These are phyloP conservation scores for Morpho achilles DNA, from an alignment of 2,888 invertebrate species.

Conservation along the genomic window DNA sequence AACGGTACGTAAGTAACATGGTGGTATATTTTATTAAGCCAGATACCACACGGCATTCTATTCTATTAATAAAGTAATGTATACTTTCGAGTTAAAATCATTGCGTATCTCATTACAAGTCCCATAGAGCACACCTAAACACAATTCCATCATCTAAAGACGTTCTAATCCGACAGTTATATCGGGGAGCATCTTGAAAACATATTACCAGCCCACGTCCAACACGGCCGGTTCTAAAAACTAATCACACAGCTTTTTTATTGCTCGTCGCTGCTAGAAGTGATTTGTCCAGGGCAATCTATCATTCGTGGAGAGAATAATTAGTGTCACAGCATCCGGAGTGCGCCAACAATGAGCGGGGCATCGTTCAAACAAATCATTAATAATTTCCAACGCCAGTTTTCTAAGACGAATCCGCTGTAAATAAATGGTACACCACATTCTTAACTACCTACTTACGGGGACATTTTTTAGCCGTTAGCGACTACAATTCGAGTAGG, in stretches of 20 bases:
- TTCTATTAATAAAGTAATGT: no score
- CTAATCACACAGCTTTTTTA: constrained; percentile 70
- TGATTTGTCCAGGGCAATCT: constrained; percentile 77
- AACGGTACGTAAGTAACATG: no score
- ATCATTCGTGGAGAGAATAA: constrained; percentile 77
- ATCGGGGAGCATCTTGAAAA: constrained; percentile 50
- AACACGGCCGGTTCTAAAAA: constrained; percentile 59
- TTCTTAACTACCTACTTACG: constrained; percentile 75
- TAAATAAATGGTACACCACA: constrained; percentile 74
- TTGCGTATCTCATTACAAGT: not conserved
- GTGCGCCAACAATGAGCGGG: constrained; percentile 73
- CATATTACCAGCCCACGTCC: constrained; percentile 63
- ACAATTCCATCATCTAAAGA: constrained; percentile 18
- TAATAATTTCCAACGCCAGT: constrained; percentile 75
- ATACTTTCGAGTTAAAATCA: no score
- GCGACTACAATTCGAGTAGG: constrained; percentile 17
- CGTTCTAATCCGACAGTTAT: constrained; percentile 13
- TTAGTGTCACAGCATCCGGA: constrained; percentile 78
- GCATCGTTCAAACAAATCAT: constrained; percentile 77
- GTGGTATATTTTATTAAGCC: no score
- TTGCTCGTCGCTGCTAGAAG: constrained; percentile 61
- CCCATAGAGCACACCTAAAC: constrained; percentile 22
- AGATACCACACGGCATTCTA: no score
- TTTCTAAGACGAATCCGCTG: constrained; percentile 72
- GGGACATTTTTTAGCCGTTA: constrained; percentile 59